phyloP scores from a whole-genome alignment of 2,888 invertebrate species.

The Rhogogaster chlorosoma region DNA sequence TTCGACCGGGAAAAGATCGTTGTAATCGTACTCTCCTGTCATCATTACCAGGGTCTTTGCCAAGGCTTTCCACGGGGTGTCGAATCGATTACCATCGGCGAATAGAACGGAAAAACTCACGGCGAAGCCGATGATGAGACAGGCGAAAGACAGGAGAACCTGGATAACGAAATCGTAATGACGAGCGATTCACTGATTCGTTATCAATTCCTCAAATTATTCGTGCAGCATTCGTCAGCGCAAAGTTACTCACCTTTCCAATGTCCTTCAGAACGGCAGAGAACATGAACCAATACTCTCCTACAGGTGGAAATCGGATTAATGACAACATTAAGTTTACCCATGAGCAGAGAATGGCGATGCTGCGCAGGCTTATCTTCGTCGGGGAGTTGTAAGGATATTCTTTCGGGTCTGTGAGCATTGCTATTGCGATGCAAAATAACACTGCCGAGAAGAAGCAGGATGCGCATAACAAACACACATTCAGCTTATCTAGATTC shows the following conservation, averaged over 20 bases:
- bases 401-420: too few species aligned
- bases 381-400: conserved; percentile 61
- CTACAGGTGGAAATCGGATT: conserved; percentile 80
- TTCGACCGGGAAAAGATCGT: conserved; percentile 72
- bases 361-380: conserved; percentile 76
- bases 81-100: conserved; percentile 75
- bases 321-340: conserved; percentile 80
- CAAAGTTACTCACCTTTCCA: conserved; percentile 74
- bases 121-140: conserved; percentile 80
- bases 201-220: not conserved
- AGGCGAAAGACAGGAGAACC: conserved; percentile 80
- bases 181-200: not conserved
- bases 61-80: conserved; percentile 75
- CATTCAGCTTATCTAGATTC: too few species aligned
- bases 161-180: conserved; percentile 61
- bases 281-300: conserved; percentile 81
- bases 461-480: not conserved
- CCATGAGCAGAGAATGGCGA: conserved; percentile 79
- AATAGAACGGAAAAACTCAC: conserved; percentile 80
- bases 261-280: conserved; percentile 80
- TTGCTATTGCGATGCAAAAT: too few species aligned
- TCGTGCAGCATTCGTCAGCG: not conserved
- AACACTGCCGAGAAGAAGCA: not conserved
- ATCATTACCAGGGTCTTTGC: conserved; percentile 81
- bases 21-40: conserved; percentile 81